Conservation (phyloP, 2,113 vertebrate genomes). For the Crotalus horridus region DNA sequence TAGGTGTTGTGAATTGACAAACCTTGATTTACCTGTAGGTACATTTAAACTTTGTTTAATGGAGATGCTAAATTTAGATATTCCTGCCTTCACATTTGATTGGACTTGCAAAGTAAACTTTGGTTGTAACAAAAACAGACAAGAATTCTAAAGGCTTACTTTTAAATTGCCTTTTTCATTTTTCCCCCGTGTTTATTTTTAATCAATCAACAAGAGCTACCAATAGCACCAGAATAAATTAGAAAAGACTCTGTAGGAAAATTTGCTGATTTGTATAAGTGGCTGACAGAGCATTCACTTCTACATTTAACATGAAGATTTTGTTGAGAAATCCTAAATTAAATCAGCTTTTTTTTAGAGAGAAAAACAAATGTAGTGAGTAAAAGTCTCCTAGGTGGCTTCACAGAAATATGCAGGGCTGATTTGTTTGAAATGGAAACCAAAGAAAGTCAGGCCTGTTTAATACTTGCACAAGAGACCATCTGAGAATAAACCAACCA, state of each 20-base stretch:
- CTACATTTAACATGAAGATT: background rate
- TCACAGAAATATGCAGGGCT: background rate
- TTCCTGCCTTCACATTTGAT: background rate
- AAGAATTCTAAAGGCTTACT: background rate
- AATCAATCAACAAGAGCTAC: background rate
- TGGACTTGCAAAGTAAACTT: background rate
- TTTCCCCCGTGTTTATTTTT: background rate
- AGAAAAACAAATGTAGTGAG: background rate
- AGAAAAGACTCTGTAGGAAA: background rate
- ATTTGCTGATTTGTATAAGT: background rate
- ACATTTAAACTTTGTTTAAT: too few relatives aligned
- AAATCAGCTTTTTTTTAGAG: background rate
- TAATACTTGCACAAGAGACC: background rate
- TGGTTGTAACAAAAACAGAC: background rate
- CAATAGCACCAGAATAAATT: background rate
- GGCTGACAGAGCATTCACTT: background rate
- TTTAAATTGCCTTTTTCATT: background rate
- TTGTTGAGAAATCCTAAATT: background rate
- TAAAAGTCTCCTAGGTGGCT: background rate
- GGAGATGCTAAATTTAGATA: background rate
- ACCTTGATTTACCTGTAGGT: background rate
- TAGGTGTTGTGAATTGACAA: background rate
- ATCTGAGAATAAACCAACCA: background rate
- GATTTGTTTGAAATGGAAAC: background rate
- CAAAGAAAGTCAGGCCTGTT: background rate